Evolutionary conservation across 2,797 vertebrate species (phyloP).

Genomic region (Lithobates sylvaticus): DNA sequence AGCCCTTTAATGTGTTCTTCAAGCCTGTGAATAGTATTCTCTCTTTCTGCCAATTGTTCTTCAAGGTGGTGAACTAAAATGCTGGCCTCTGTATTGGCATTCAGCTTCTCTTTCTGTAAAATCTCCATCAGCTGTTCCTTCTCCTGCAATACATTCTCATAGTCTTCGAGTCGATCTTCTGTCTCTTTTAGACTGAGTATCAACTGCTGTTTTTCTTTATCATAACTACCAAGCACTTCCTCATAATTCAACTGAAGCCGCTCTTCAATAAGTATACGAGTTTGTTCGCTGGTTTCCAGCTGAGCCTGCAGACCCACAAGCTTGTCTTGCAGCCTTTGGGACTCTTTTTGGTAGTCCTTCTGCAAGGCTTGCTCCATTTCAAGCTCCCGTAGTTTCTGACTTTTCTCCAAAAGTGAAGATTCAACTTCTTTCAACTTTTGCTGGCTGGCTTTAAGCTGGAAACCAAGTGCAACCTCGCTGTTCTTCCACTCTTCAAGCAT

Average conservation of each 20-base stretch:
- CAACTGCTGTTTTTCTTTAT: constrained; percentile 87
- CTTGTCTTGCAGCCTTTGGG: constrained; percentile 88
- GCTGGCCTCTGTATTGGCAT: constrained; percentile 76
- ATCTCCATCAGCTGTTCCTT: constrained; percentile 86
- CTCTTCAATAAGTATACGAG: constrained; percentile 87
- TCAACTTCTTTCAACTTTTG: constrained; percentile 88
- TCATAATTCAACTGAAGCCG: constrained; percentile 86
- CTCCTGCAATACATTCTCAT: constrained; percentile 84
- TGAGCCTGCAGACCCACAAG: constrained; percentile 85
- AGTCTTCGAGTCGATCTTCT: constrained; percentile 81
- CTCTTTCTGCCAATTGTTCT: constrained; percentile 84
- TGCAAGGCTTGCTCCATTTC: constrained; percentile 92
- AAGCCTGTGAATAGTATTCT: constrained; percentile 82
- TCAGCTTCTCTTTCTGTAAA: constrained; percentile 84
- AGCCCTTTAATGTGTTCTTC: constrained; percentile 84
- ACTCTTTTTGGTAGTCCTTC: constrained; percentile 88
- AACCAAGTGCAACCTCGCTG: constrained; percentile 80
- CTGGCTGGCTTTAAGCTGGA: constrained; percentile 90
- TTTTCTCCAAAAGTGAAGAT: constrained; percentile 89
- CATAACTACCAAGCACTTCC: constrained; percentile 85
- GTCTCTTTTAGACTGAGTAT: constrained; percentile 84
- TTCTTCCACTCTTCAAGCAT: constrained; percentile 86
- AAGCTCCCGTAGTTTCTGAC: constrained; percentile 87
- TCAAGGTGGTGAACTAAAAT: constrained; percentile 86
- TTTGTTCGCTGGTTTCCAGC: constrained; percentile 85